Evolutionary conservation across 1,140 invertebrate species (phyloP).

Genomic region (Ceratosolen fusciceps): DNA sequence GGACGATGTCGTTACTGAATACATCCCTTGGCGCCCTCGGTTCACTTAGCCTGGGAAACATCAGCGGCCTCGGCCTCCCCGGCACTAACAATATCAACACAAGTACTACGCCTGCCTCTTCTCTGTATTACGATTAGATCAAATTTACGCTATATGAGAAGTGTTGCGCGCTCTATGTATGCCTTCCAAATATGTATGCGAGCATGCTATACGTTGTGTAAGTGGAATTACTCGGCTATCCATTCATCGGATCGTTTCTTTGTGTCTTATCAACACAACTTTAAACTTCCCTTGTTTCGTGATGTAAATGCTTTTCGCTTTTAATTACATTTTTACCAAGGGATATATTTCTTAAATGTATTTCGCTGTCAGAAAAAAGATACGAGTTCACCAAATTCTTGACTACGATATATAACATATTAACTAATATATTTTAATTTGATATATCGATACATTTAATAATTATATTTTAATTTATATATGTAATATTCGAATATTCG

Average conservation of each 20-base stretch:
- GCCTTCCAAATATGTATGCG: too few relatives aligned
- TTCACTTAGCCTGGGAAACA: constrained; percentile 61
- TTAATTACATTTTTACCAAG: background rate
- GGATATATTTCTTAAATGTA: background rate
- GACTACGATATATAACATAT: too few relatives aligned
- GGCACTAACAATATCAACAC: constrained; percentile 48
- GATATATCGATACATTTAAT: too few relatives aligned
- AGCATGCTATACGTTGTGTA: background rate
- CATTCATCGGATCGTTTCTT: background rate
- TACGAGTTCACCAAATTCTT: too few relatives aligned
- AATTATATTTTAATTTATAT: too few relatives aligned
- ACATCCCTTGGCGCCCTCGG: constrained; percentile 53
- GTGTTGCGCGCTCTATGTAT: background rate
- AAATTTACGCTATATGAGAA: constrained; percentile 66
- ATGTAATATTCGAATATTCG: too few relatives aligned
- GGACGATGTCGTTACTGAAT: constrained; percentile 59
- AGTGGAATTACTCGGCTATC: background rate
- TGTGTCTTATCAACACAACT: background rate
- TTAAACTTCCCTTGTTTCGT: background rate
- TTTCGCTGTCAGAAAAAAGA: background rate
- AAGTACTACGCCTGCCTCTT: constrained; percentile 45
- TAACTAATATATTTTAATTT: too few relatives aligned
- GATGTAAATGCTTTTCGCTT: too few relatives aligned
- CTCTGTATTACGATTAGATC: constrained; percentile 67
- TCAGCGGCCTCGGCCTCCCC: constrained; percentile 61